Percentiles rank a stretch among this genome's conserved stretches.
These are phyloP conservation scores for Spheniscus mendiculus DNA, from an alignment of 2,113 vertebrate species.

Conservation along the genomic window DNA sequence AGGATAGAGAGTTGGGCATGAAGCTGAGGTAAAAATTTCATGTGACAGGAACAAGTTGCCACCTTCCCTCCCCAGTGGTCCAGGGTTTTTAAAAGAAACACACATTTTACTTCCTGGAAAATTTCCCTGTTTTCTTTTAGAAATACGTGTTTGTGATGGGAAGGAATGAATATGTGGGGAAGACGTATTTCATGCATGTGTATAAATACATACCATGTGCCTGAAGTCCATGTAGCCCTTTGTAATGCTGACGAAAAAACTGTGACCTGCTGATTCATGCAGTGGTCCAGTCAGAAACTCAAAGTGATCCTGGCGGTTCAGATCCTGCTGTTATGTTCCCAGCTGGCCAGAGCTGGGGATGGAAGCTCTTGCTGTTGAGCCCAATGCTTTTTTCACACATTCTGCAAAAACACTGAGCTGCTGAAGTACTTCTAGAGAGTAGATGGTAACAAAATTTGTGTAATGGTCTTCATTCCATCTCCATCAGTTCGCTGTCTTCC, in stretches of 20 bases:
- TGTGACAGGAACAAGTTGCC: background rate
- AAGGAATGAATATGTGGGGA: background rate
- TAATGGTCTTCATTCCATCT: background rate
- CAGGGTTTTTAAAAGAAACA: background rate
- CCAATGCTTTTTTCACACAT: background rate
- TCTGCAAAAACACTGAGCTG: background rate
- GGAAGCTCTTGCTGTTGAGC: background rate
- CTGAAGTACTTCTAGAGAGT: background rate
- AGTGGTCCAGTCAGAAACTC: background rate
- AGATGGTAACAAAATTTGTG: background rate
- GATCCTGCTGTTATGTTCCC: background rate
- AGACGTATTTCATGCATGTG: background rate
- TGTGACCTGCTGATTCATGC: background rate
- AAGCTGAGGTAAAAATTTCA: background rate
- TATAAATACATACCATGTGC: background rate
- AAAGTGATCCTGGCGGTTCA: background rate
- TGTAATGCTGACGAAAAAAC: background rate
- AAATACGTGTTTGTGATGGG: background rate
- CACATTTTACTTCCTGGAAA: background rate
- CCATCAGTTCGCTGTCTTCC: background rate
- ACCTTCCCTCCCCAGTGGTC: background rate
- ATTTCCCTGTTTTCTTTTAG: background rate
- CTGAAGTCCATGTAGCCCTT: background rate
- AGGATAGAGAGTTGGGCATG: background rate
- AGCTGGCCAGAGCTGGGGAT: background rate